Base-by-base conservation (phyloP, 2,113 vertebrate genomes). In the Corapipo altera region DNA sequence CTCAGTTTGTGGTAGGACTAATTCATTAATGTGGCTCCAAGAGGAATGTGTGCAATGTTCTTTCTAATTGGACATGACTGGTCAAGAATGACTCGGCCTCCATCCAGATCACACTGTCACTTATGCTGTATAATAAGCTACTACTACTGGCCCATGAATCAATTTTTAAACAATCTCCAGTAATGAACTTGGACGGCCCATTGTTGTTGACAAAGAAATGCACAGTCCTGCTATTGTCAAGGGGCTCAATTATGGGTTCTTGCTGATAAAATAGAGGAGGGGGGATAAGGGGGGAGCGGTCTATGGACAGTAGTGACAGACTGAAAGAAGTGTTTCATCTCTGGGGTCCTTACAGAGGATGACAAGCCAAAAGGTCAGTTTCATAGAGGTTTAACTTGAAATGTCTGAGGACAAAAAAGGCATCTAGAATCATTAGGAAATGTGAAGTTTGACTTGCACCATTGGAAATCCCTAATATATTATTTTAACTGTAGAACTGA, bases 111-210 rank as follows among this genome's bases (percentile, higher is more conserved):
- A 96, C 97, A 97, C 97, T 98, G 97, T 97, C 98, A 98, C 96
- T 90, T 97, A 98, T 93, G 97, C 96, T 97, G 96, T 95, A 96
- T 98, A 98, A 98, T 98, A 98, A 98, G 97, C 98, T 98, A 97
- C 98, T 97, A 98, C 98, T 98, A 94, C 97, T 95, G 91, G 95
- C 92, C 95, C 96, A 95, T 97, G 94, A 97, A 97, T 97, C 97
- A 96, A 89, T 97, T 97, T 97, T 97, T 96, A 97, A 97, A 97
- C 97, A 97, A 97, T 97, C 96, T 97, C 90, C 89, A 46, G 95
- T 98, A 98, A 98, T 98, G 98, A 98, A 98, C 97, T 98, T 98
- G 98, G 97, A 98, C 98, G 96, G 97, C 90, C 95, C 96, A 95
- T 97, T 98, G 97, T 96, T 97, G 96, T 92, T 93, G 90, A 96